A percentile compares a stretch with the other conserved stretches of the same genome.
These are phyloP conservation scores for Tyrophagus putrescentiae DNA, from an alignment of 1,140 invertebrate species.

Conservation along the genomic window DNA sequence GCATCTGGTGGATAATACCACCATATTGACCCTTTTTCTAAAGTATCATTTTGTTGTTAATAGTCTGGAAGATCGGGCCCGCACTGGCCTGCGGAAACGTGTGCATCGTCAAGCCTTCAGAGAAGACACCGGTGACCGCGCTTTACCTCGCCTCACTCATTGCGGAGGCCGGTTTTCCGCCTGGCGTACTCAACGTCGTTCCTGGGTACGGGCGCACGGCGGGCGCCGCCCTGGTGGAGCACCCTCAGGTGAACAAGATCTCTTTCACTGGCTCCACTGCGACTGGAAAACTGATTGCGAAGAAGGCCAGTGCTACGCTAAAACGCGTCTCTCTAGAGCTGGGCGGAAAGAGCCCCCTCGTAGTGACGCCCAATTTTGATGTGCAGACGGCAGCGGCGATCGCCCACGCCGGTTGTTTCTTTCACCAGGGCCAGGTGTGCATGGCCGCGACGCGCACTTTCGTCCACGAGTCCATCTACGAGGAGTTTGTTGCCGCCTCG, in stretches of 20 bases:
- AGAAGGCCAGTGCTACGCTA: slow-evolving; percentile 58
- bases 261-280: slow-evolving; percentile 61
- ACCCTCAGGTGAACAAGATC: slow-evolving; percentile 51
- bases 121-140: slow-evolving; percentile 53
- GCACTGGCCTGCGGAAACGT: slow-evolving; percentile 77
- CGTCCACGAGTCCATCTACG: slow-evolving; percentile 60
- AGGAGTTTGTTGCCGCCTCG: slow-evolving; percentile 63
- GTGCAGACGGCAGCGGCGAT: slow-evolving; percentile 63
- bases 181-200: slow-evolving; percentile 46
- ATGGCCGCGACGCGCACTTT: slow-evolving; percentile 72
- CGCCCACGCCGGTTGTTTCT: slow-evolving; percentile 37
- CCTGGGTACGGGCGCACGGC: slow-evolving; percentile 66
- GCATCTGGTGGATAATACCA: no score
- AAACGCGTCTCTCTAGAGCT: slow-evolving; percentile 83
- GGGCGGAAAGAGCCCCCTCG: slow-evolving; percentile 80
- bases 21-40: slow-evolving; percentile 26
- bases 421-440: slow-evolving; percentile 52
- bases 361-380: slow-evolving; percentile 61
- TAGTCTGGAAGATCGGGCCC: slow-evolving; percentile 82
- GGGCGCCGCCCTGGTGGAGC: slow-evolving; percentile 57
- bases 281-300: slow-evolving; percentile 57
- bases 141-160: slow-evolving; percentile 37
- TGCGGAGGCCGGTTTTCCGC: slow-evolving; percentile 29
- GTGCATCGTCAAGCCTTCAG: slow-evolving; percentile 81
- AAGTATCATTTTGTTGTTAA: slow-evolving; percentile 42